Base-by-base conservation (phyloP, 2,888 invertebrate species). In the Protonemura montana region DNA sequence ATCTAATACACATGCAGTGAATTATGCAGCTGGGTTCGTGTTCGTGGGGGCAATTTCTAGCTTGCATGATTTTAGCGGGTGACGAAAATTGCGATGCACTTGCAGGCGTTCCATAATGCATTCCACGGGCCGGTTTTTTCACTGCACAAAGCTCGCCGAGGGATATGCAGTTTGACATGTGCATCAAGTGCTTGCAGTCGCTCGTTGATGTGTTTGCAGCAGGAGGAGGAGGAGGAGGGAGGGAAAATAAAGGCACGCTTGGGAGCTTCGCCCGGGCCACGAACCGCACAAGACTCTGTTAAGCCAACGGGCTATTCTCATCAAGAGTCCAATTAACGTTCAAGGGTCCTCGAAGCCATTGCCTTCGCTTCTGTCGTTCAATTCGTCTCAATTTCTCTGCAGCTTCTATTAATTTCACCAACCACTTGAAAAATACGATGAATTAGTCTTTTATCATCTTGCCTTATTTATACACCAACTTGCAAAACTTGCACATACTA, bases 251-350 rank as follows among this genome's bases (percentile, higher is more conserved):
- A 16, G 13, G 59, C 59, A 7, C 59, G 59, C 59, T 21, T 21
- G 59, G 21, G 16, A 3, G 7, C 13, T 59, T 16, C 7, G 21
- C 21, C 59, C 59, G 59, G 59, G 16, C 13, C 59, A 21, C 7
- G 59, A 10, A 10, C 59, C 59, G 59, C 13, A 21, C 13, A 59
- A 21, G 21, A 59, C 21, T 10, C 59, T 10, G 59, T 16, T 59
- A 27, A 27, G 81, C 29, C 30, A 81, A 81, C 30, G 81, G 30
- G 81, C 28, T 28, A 29, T n/a, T 27, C 81, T 30, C 81, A 30
- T 81, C 30, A 81, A 81, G 29, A n/a, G 29, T 81, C 81, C 81
- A 81, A 81, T 81, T 81, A 81, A 28, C 13, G 81, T 29, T 81
- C 81, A 81, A 81, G 81, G 28, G 81, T 29, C 81, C 81, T 59